Evolutionary conservation across 2,888 invertebrate genomes (phyloP).

Genomic region (Hypomecis punctinalis): DNA sequence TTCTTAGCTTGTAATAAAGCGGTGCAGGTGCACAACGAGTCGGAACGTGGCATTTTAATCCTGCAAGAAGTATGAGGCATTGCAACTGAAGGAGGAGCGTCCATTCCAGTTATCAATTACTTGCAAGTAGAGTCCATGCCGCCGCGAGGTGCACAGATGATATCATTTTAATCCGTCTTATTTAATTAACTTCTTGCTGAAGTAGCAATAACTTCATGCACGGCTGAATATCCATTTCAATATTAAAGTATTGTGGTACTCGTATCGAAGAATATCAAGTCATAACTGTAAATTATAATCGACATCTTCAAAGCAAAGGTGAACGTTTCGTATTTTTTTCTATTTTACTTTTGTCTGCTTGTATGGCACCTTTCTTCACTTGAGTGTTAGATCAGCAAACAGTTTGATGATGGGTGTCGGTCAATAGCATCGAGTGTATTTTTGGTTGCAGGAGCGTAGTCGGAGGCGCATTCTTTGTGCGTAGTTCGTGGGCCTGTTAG

Average conservation of each 20-base stretch:
- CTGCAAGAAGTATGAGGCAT: constrained; percentile 55
- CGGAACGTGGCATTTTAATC: constrained; percentile 59
- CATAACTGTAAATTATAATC: constrained; percentile 31
- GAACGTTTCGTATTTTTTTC: constrained; percentile 30
- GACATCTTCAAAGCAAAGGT: constrained; percentile 22
- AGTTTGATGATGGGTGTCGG: constrained; percentile 39
- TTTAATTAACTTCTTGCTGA: constrained; percentile 36
- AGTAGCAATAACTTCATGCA: constrained; percentile 33
- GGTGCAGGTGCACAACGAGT: constrained; percentile 56
- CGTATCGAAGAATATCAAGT: constrained; percentile 18
- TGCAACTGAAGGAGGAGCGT: constrained; percentile 50
- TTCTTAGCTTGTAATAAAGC: constrained; percentile 49
- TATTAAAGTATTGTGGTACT: constrained; percentile 24
- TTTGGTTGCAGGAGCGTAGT: constrained; percentile 16
- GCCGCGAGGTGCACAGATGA: constrained; percentile 15
- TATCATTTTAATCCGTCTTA: constrained; percentile 29
- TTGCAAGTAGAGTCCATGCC: constrained; percentile 29
- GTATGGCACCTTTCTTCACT: constrained; percentile 30
- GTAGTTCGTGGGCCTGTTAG: neutral
- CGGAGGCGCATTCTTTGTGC: constrained; percentile 9
- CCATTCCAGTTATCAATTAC: constrained; percentile 56
- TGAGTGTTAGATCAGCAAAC: constrained; percentile 45
- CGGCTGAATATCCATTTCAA: constrained; percentile 27
- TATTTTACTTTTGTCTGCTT: constrained; percentile 23
- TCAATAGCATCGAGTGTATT: constrained; percentile 42